Evolutionary conservation across 2,113 vertebrate genomes (phyloP), one percentile per base, ranked within the genome.

Genomic region (Myotis lucifugus): DNA sequence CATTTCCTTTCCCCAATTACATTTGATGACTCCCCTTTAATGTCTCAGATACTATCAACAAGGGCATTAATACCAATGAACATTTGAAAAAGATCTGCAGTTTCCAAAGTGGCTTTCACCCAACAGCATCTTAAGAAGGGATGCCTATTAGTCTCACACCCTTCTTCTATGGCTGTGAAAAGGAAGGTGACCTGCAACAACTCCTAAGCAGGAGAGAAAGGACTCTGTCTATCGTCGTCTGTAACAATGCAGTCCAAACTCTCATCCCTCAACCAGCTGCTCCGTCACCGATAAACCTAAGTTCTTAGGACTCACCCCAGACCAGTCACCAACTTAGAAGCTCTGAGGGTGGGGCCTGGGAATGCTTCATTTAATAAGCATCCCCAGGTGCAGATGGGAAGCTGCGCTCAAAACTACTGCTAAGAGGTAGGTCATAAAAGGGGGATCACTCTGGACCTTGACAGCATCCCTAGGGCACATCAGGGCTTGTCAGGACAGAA

Each of bases 141-240:
- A 2, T 0, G 0, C 46, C 61, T 48, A 1, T 19, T 18, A 21
- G 17, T 13, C 3, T 12, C 32, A 32, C 54, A 5, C 9, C 8
- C 72, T 70, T n/a, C 48, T 4, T 48, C 52, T 5, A 64, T 2
- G 32, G 76, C 2, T 34, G 50, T 27, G 66, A 78, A 59, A 27
- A 27, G 6, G 40, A 34, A 23, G 67, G 34, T 4, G 37, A 5
- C 19, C 2, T 2, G 10, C n/a, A 1, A 21, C 0, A 6, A 59
- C 48, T 27, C 18, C 12, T 1, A 14, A 42, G 50, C 7, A 8
- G 48, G 19, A n/a, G 17, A 56, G 66, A 0, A 17, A 40, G 61
- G 79, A 29, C 67, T 66, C 23, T 64, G 34, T 52, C 13, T 19
- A 2, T 0, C 9, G 25, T 37, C 4, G 0, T 67, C n/a, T 79